phyloP scores from a whole-genome alignment of 2,888 invertebrate genomes.

The Drosophila cognata region DNA sequence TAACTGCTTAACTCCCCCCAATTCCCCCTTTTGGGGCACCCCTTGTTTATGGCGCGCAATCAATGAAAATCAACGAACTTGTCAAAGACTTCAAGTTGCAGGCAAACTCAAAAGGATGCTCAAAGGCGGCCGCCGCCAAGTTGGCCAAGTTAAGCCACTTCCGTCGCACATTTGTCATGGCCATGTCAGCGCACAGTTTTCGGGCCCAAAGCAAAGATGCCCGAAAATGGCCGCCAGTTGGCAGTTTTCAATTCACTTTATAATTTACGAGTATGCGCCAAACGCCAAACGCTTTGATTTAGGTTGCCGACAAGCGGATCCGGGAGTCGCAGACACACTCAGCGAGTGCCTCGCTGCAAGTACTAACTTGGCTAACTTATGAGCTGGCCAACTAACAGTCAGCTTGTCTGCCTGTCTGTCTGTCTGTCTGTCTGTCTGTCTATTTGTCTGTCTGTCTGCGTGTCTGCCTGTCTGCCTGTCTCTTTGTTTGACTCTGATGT shows the following conservation, averaged over 20 bases:
- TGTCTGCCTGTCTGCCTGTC: slow-evolving; percentile 12
- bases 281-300: slow-evolving; percentile 66
- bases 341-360: neutral
- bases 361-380: slow-evolving; percentile 48
- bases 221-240: slow-evolving; percentile 62
- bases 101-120: slow-evolving; percentile 6
- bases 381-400: slow-evolving; percentile 36
- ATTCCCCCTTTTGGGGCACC: neutral
- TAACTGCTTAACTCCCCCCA: neutral
- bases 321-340: neutral
- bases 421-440: neutral
- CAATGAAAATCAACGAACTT: slow-evolving; percentile 63
- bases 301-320: slow-evolving; percentile 57
- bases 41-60: slow-evolving; percentile 48
- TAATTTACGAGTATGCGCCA: slow-evolving; percentile 72
- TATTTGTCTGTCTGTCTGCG: neutral
- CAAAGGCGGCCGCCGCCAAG: slow-evolving; percentile 52
- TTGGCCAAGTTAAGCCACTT: slow-evolving; percentile 37
- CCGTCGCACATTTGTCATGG: slow-evolving; percentile 76
- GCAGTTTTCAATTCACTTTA: slow-evolving; percentile 59
- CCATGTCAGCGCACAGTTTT: slow-evolving; percentile 48
- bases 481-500: slow-evolving; percentile 15
- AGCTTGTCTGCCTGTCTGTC: neutral
- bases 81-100: slow-evolving; percentile 36
- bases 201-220: slow-evolving; percentile 13